Evolutionary conservation across 2,888 invertebrate genomes (phyloP).

Genomic region (Arctia plantaginis): DNA sequence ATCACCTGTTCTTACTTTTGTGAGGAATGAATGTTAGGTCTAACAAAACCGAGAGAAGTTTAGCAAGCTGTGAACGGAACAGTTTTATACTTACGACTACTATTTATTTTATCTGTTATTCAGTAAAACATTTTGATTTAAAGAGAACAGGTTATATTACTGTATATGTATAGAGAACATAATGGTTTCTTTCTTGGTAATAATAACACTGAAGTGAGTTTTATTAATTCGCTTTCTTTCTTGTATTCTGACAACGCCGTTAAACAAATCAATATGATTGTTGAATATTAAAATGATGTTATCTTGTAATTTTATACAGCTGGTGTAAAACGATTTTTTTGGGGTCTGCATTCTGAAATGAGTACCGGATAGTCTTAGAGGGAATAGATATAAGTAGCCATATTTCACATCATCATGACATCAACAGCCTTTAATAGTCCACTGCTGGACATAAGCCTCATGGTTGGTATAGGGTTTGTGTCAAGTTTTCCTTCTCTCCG

Average conservation of each 20-base stretch:
- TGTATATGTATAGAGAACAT: neutral
- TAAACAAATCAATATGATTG: neutral
- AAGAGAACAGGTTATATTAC: neutral
- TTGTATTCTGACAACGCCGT: neutral
- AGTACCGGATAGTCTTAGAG: neutral
- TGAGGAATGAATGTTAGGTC: neutral
- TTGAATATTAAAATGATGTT: neutral
- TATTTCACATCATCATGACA: too few species aligned
- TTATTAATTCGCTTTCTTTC: neutral
- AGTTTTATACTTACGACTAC: neutral
- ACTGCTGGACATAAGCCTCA: too few species aligned
- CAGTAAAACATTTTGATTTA: neutral
- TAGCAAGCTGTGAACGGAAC: neutral
- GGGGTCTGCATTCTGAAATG: neutral
- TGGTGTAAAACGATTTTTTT: neutral
- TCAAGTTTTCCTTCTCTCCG: too few species aligned
- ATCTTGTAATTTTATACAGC: neutral
- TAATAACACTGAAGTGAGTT: neutral
- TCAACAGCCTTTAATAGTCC: too few species aligned
- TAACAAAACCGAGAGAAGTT: conserved; percentile 7
- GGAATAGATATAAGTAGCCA: neutral
- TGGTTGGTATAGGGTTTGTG: too few species aligned
- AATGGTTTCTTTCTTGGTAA: neutral
- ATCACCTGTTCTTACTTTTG: conserved; percentile 23
- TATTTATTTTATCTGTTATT: conserved; percentile 1